Evolutionary conservation across 1,140 invertebrate genomes (phyloP).

Genomic region (Heterodera schachtii): DNA sequence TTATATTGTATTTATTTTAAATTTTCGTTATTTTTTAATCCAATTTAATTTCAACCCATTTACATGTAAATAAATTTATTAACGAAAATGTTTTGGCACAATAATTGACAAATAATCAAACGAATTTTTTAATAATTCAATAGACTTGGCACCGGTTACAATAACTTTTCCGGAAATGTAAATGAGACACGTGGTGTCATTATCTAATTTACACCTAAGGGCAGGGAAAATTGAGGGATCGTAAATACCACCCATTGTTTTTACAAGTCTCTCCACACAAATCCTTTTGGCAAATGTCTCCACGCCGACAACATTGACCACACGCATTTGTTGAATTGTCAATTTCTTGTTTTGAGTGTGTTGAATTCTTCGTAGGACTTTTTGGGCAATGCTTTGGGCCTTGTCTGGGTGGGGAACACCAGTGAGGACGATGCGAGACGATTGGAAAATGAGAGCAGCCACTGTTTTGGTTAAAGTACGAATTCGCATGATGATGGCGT

Average conservation of each 20-base stretch:
- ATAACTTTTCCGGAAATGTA: neutral
- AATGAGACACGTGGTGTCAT: neutral
- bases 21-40: too few species aligned
- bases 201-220: neutral
- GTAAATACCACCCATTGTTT: neutral
- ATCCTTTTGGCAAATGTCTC: neutral
- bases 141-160: neutral
- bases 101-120: neutral
- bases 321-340: neutral
- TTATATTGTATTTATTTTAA: too few species aligned
- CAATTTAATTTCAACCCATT: too few species aligned
- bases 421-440: neutral
- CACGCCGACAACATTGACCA: neutral
- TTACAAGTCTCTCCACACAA: neutral
- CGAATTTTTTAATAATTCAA: neutral
- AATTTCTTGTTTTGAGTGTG: neutral
- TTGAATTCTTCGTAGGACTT: neutral
- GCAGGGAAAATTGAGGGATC: conserved; percentile 4
- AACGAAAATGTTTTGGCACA: too few species aligned
- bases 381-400: neutral
- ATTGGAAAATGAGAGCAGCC: too few species aligned
- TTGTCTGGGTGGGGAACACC: neutral
- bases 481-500: too few species aligned
- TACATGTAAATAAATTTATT: too few species aligned
- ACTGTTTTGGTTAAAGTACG: neutral